Evolutionary conservation across 2,888 invertebrate genomes (phyloP).

Genomic region (Lepidocyrtoides sp.): DNA sequence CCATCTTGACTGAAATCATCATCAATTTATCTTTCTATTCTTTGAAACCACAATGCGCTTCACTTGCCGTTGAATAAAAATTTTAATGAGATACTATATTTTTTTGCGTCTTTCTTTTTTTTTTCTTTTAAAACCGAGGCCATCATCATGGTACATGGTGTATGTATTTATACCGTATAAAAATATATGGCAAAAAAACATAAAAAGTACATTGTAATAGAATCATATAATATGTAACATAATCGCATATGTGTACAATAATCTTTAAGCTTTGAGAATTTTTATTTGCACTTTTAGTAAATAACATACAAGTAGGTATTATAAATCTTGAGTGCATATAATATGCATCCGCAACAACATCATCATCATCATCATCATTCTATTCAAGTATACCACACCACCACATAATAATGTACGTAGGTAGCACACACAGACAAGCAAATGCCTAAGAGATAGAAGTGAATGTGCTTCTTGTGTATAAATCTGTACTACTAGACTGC

Average conservation of each 20-base stretch:
- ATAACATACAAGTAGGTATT: not conserved
- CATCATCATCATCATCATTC: too few species aligned
- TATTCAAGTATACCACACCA: not conserved
- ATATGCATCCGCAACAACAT: conserved; percentile 30
- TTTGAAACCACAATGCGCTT: not conserved
- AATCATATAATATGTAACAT: not conserved
- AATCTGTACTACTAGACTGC: conserved; percentile 49
- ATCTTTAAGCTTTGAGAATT: not conserved
- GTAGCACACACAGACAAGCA: not conserved
- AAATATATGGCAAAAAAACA: not conserved
- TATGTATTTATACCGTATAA: too few species aligned
- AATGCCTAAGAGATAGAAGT: too few species aligned
- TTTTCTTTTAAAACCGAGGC: conserved; percentile 33
- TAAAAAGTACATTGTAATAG: not conserved
- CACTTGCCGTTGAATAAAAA: conserved; percentile 23
- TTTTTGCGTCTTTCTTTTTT: conserved; percentile 47
- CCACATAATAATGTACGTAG: not conserved
- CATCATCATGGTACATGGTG: not conserved
- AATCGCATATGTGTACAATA: not conserved
- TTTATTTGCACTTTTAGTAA: not conserved
- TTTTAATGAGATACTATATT: conserved; percentile 7
- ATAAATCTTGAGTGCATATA: not conserved
- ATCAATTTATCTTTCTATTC: not conserved
- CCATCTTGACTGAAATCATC: not conserved
- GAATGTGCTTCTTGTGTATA: conserved; percentile 4